Percentiles rank a stretch among this genome's conserved stretches.
phyloP scores from a whole-genome alignment of 2,888 invertebrate species.

The Holacanthella duospinosa region DNA sequence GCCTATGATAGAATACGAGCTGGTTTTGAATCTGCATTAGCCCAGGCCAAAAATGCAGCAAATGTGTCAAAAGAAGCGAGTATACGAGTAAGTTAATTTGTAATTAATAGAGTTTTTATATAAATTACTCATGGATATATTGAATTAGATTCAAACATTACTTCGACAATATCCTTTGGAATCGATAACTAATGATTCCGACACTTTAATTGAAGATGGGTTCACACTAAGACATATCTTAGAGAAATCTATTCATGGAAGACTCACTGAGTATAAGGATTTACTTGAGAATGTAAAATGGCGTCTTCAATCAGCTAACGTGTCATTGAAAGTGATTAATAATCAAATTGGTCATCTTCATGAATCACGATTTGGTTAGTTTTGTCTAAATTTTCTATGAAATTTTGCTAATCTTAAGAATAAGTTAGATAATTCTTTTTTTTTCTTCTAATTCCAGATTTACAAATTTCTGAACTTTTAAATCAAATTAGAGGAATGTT shows the following conservation, averaged over 20 bases:
- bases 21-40: conserved; percentile 55
- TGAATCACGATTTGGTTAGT: neutral
- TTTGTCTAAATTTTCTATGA: neutral
- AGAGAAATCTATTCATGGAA: conserved; percentile 21
- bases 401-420: neutral
- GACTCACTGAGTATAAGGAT: conserved; percentile 15
- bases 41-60: conserved; percentile 53
- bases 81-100: conserved; percentile 39
- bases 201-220: conserved; percentile 19
- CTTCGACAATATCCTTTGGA: conserved; percentile 14
- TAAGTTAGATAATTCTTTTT: neutral
- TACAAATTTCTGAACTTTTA: neutral
- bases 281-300: conserved; percentile 19
- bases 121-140: neutral
- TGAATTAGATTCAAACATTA: conserved; percentile 18
- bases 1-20: conserved; percentile 63
- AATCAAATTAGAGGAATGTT: neutral
- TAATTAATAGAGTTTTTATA: neutral
- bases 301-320: conserved; percentile 23
- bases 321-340: conserved; percentile 20
- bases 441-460: neutral
- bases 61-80: conserved; percentile 46
- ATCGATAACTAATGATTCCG: conserved; percentile 15
- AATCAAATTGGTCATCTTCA: conserved; percentile 13
- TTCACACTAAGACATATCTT: conserved; percentile 19